Percentiles rank a stretch among this genome's conserved stretches.
Conservation (phyloP, 2,113 vertebrate species). For the Castor canadensis region DNA sequence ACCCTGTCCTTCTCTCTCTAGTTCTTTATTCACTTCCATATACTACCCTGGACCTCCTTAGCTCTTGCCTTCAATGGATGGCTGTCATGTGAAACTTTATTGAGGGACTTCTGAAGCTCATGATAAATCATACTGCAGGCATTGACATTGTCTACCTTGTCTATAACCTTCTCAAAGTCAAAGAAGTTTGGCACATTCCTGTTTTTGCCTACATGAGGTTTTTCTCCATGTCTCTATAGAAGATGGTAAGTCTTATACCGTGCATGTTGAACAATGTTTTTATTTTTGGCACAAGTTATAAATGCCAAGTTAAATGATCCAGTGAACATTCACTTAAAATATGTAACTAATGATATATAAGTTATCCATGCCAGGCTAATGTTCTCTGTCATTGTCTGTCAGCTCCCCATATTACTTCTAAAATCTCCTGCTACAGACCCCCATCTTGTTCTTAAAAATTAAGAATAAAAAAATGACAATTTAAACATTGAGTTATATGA, state of each 20-base stretch:
- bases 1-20: not conserved
- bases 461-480: constrained; percentile 44
- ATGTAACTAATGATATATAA: constrained; percentile 79
- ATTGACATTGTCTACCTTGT: constrained; percentile 83
- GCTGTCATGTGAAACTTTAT: constrained; percentile 87
- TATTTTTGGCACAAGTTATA: constrained; percentile 82
- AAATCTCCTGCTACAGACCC: constrained; percentile 60
- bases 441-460: constrained; percentile 65
- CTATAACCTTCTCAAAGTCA: constrained; percentile 87
- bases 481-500: constrained; percentile 54
- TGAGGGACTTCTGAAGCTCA: constrained; percentile 84
- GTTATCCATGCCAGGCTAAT: constrained; percentile 80
- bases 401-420: constrained; percentile 62
- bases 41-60: constrained; percentile 74
- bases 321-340: constrained; percentile 84
- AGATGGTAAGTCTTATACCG: constrained; percentile 71
- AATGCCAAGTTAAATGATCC: constrained; percentile 84
- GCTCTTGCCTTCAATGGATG: constrained; percentile 80
- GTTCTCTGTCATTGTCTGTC: constrained; percentile 65
- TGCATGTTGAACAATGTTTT: constrained; percentile 77
- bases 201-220: constrained; percentile 55
- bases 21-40: constrained; percentile 80
- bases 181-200: constrained; percentile 78
- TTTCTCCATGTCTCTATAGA: constrained; percentile 63
- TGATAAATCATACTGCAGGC: constrained; percentile 85